These are phyloP conservation scores for Drosophila basisetae DNA, from an alignment of 2,888 invertebrate species.

Conservation along the genomic window DNA sequence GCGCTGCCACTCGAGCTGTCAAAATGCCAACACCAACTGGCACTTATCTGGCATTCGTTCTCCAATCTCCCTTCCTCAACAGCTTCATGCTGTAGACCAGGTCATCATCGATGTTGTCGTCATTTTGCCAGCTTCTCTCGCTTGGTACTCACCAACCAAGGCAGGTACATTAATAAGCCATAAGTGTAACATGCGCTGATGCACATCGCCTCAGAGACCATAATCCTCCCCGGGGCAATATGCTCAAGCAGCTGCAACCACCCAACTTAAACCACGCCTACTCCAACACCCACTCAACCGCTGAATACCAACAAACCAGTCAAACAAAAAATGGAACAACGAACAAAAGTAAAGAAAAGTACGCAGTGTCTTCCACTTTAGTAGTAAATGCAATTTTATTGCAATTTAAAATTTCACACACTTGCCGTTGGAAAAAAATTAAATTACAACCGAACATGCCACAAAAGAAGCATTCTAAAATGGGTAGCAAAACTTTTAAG, in stretches of 20 bases:
- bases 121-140: slow-evolving; percentile 35
- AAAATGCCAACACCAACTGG: slow-evolving; percentile 62
- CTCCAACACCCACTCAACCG: slow-evolving; percentile 2
- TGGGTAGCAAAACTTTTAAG: slow-evolving; percentile 18
- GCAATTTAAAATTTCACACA: slow-evolving; percentile 48
- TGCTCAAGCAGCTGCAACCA: slow-evolving; percentile 2
- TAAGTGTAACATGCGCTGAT: slow-evolving; percentile 47
- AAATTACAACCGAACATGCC: slow-evolving; percentile 39
- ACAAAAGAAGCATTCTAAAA: slow-evolving; percentile 27
- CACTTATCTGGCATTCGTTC: slow-evolving; percentile 48
- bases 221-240: slow-evolving; percentile 11
- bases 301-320: slow-evolving; percentile 27
- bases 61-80: background rate
- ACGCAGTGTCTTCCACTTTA: slow-evolving; percentile 2
- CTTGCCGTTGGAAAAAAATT: slow-evolving; percentile 30
- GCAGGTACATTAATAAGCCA: slow-evolving; percentile 65
- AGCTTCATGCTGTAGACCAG: background rate
- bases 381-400: slow-evolving; percentile 28
- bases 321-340: slow-evolving; percentile 14
- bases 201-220: slow-evolving; percentile 17
- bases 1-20: slow-evolving; percentile 54
- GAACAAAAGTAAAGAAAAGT: slow-evolving; percentile 5
- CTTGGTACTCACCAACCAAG: background rate
- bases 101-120: slow-evolving; percentile 29
- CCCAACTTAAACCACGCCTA: background rate